phyloP scores from a whole-genome alignment of 2,888 invertebrate species.

The Ramazzottius varieornatus region DNA sequence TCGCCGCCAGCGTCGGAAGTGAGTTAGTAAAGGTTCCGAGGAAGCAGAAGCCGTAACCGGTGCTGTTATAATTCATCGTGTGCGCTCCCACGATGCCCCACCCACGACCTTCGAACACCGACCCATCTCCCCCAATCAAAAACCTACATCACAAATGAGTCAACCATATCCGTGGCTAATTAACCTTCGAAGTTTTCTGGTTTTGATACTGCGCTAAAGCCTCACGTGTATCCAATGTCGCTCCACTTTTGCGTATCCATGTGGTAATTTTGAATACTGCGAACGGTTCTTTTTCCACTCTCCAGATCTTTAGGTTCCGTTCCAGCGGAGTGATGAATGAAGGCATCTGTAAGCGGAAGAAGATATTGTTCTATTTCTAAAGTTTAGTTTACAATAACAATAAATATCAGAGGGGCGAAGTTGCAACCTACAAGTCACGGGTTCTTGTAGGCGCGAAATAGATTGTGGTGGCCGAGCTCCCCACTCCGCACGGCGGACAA shows the following conservation, averaged over 20 bases:
- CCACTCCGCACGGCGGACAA: neutral
- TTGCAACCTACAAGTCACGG: no score
- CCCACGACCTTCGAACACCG: conserved; percentile 42
- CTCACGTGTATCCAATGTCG: conserved; percentile 32
- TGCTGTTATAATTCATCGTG: conserved; percentile 22
- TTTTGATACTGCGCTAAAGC: no score
- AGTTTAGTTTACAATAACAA: no score
- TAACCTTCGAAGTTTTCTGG: no score
- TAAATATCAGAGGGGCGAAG: no score
- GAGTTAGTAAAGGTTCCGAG: neutral
- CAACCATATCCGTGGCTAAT: no score
- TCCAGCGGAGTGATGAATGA: conserved; percentile 11
- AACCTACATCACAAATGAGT: no score
- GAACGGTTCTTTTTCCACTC: conserved; percentile 20
- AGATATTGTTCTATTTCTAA: no score
- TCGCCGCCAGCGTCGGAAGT: neutral
- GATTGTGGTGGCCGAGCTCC: neutral
- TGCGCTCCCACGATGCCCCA: conserved; percentile 48
- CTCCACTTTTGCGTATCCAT: conserved; percentile 36
- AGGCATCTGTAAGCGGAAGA: no score
- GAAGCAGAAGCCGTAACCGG: neutral
- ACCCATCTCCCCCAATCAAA: conserved; percentile 48
- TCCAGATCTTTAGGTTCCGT: conserved; percentile 8
- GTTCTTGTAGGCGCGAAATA: no score
- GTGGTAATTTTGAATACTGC: conserved; percentile 39